A percentile compares a stretch with the other conserved stretches of the same genome.
Conservation (phyloP, 2,888 invertebrate species). For the Limnephilus auricula region DNA sequence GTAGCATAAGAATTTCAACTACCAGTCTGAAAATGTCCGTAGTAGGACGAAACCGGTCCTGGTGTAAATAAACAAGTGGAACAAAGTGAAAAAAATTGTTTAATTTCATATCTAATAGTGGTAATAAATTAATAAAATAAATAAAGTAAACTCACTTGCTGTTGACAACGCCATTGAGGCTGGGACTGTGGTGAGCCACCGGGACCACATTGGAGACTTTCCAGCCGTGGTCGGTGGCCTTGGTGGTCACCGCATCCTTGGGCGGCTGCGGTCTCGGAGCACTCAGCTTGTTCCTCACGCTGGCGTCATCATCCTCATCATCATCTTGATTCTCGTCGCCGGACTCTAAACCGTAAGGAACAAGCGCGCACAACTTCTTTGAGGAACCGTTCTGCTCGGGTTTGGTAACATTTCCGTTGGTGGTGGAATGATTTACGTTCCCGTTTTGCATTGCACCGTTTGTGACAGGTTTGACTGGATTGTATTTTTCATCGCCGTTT, state of each 20-base stretch:
- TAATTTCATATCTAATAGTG: too few species aligned
- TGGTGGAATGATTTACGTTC: not conserved
- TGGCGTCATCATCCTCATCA: conserved; percentile 65
- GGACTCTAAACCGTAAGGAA: conserved; percentile 81
- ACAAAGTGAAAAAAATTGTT: too few species aligned
- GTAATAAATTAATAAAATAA: too few species aligned
- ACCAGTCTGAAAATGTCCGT: too few species aligned
- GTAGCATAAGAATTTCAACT: too few species aligned
- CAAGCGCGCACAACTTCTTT: conserved; percentile 70
- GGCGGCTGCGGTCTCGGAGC: conserved; percentile 66
- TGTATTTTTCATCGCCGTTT: conserved; percentile 66
- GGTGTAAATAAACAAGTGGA: too few species aligned
- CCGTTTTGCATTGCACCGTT: not conserved
- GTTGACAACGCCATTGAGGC: conserved; percentile 75
- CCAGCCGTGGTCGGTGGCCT: conserved; percentile 74
- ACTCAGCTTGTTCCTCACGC: conserved; percentile 66
- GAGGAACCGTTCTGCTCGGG: conserved; percentile 45
- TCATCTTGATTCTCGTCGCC: conserved; percentile 73
- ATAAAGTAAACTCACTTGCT: conserved; percentile 70
- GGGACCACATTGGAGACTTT: conserved; percentile 74
- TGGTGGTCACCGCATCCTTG: conserved; percentile 71
- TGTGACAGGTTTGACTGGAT: not conserved
- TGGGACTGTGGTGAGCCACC: conserved; percentile 74
- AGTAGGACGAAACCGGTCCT: too few species aligned
- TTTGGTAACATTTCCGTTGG: conserved; percentile 23